Base-by-base conservation (phyloP, 2,888 invertebrate genomes). In the Sialis lutaria region DNA sequence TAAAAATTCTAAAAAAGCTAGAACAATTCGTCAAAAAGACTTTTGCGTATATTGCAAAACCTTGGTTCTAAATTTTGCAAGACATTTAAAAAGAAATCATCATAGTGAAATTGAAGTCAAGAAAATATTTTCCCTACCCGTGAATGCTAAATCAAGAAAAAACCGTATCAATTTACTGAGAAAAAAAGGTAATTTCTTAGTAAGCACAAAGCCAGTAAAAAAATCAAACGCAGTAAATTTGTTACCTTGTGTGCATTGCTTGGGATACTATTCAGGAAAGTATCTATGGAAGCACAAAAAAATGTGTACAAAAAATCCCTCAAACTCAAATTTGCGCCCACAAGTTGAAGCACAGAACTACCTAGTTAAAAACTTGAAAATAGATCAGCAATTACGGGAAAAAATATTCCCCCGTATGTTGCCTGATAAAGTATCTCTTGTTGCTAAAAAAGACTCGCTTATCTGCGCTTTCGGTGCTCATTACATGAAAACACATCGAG, bases 221-320 rank as follows among this genome's bases (percentile, higher is more conserved):
- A 41, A 37, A 43, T 33, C 44, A 40, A 22, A 13, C 44, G 12
- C 22, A 22, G 31, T 42, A 13, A 37, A 44, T 31, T 5, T 49
- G 35, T 33, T 22, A 32, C 52, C 54, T 6, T 56, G 55, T 45
- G 37, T 22, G 39, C 40, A 52, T 45, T 56, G 56, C 47, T 45
- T 55, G 10, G 56, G 56, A 5, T 55, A 51, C 45, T 56, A 50
- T 51, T 50, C 53, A 3, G 30, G 50, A 22, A 54, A 53, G 47
- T 46, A 49, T 10, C 48, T 56, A 22, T 54, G 50, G 46, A 40
- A 53, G 22, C 55, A 56, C 42, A 53, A 50, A 51, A 55, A 53
- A 40, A 48, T 32, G 33, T 50, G 50, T 45, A 31, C 9, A 6
- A 39, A 33, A 39, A 46, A 49, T 40, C 46, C 35, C 9, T 37